Evolutionary conservation across 2,113 vertebrate genomes (phyloP), one percentile per base, ranked within the genome.

Genomic region (Strigops habroptila): DNA sequence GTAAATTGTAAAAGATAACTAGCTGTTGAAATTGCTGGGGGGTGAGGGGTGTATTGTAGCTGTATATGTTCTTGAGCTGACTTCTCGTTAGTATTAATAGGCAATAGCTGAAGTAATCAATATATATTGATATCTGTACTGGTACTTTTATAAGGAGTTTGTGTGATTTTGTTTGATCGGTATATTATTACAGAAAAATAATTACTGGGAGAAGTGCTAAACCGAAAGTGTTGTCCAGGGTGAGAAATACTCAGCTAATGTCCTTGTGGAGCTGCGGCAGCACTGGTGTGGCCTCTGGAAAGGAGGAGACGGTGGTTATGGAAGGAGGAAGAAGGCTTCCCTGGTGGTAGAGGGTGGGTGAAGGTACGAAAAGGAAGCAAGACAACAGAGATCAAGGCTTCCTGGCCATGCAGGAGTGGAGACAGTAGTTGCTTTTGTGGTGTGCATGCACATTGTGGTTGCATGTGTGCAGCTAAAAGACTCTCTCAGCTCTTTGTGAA

Each of bases 371-470:
- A 39, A 73, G 33, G 23, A 71, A 33, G 25, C 10, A 55, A 28
- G 59, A 31, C 0, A 0, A 12, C 52, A 80, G 71, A 82, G 22
- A 2, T 49, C 37, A 49, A 71, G 52, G 53, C 35, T 74, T 65
- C 44, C 33, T 62, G 48, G 21, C 73, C 5, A 0, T 21, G 48
- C 13, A 4, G 35, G 43, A 71, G 14, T 1, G 0, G 63, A 83
- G 31, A 27, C 46, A 59, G n/a, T 18, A 30, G 18, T 31, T 88
- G 44, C 39, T 28, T 78, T 57, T 35, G n/a, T 41, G 37, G 35
- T 27, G 4, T 31, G 33, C 0, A 0, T 44, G 41, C 7, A 12
- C 1, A 0, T 31, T 46, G n/a, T 43, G 41, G n/a, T 81, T 60
- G 62, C 53, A 23, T 30, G 43, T 62, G 4, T 37, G 27, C 39